Conservation (phyloP, 1,140 invertebrate species). For the Mactra quadrangularis region DNA sequence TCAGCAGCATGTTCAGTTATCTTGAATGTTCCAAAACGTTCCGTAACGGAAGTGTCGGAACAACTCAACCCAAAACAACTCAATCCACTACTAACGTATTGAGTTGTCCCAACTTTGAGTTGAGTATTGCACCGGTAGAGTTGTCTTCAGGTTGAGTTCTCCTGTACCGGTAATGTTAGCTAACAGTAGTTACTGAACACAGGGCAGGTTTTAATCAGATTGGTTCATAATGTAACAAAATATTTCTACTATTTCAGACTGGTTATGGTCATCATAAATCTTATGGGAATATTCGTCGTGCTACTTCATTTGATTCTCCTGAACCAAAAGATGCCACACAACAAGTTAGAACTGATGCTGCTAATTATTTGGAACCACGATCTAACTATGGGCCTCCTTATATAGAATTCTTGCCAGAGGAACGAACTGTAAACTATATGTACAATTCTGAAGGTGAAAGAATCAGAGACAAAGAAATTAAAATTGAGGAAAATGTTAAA, state of each 20-base stretch:
- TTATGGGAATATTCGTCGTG: conserved; percentile 62
- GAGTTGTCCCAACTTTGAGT: no score
- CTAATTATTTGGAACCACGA: conserved; percentile 52
- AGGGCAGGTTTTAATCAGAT: no score
- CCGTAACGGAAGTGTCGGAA: no score
- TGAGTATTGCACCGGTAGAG: no score
- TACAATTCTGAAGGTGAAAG: conserved; percentile 47
- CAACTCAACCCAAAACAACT: no score
- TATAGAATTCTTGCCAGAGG: conserved; percentile 57
- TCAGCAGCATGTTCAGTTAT: no score
- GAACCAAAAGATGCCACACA: conserved; percentile 66
- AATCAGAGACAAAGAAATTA: conserved; percentile 5
- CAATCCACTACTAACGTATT: no score
- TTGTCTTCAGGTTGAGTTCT: no score
- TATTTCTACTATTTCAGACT: conserved; percentile 42
- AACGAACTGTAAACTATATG: conserved; percentile 42
- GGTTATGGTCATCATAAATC: conserved; percentile 52
- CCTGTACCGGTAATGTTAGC: no score
- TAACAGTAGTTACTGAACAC: no score
- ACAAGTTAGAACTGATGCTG: conserved; percentile 39
- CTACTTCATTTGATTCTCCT: conserved; percentile 73
- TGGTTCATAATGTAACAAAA: neutral
- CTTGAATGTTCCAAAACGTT: no score
- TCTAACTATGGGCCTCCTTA: conserved; percentile 23
- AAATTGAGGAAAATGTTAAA: conserved; percentile 9